A percentile compares a stretch with the other conserved stretches of the same genome.
Conservation (phyloP, 2,888 invertebrate species). For the Phrixothrix hirtus region DNA sequence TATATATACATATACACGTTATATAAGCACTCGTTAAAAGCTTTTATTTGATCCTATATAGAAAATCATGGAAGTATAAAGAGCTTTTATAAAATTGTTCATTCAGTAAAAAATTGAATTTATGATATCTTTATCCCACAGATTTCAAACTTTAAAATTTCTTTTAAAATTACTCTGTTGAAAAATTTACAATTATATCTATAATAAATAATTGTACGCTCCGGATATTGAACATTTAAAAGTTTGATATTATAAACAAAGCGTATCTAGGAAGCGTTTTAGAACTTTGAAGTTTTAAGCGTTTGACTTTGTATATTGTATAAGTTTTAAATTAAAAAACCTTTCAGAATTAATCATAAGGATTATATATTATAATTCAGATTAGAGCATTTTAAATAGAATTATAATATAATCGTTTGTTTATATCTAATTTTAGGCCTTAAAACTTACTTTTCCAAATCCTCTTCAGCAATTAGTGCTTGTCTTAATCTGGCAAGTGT, state of each 20-base stretch:
- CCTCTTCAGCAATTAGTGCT: slow-evolving; percentile 76
- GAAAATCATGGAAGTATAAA: slow-evolving; percentile 23
- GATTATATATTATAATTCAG: too few species aligned
- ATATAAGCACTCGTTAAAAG: too few species aligned
- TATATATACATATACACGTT: too few species aligned
- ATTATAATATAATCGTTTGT: too few species aligned
- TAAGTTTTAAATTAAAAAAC: neutral
- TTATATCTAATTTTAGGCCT: too few species aligned
- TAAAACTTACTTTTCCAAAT: slow-evolving; percentile 76
- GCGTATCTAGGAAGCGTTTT: too few species aligned
- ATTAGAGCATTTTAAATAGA: too few species aligned
- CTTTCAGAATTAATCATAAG: neutral
- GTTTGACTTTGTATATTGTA: too few species aligned
- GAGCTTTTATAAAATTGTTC: slow-evolving; percentile 13
- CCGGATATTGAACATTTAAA: too few species aligned
- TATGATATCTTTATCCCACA: neutral
- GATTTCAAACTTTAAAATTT: neutral
- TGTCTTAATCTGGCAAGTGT: slow-evolving; percentile 76
- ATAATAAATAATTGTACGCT: too few species aligned
- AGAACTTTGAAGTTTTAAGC: too few species aligned
- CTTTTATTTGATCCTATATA: slow-evolving; percentile 20
- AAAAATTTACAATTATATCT: too few species aligned
- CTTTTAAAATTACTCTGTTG: neutral
- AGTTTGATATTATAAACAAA: neutral
- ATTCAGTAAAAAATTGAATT: slow-evolving; percentile 21